Percentiles rank a stretch among this genome's conserved stretches.
phyloP scores from a whole-genome alignment of 2,797 vertebrate genomes.

The Sebastiscus albofasciatus region DNA sequence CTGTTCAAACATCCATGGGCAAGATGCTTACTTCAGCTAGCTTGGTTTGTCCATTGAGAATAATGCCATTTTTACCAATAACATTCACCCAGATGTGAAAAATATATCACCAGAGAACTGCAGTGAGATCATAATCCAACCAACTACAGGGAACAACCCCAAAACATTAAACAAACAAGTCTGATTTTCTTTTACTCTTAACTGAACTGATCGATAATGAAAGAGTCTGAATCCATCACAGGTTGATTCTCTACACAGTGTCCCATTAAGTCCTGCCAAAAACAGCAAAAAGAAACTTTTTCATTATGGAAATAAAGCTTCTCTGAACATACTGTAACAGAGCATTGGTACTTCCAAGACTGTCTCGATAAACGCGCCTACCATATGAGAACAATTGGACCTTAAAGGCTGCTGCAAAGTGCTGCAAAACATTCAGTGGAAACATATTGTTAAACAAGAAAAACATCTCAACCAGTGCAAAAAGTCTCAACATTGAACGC shows the following conservation, averaged over 20 bases:
- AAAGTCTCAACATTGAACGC: neutral
- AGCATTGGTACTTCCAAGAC: neutral
- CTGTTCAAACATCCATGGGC: neutral
- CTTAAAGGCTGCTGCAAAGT: no score
- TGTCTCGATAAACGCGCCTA: no score
- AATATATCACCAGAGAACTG: neutral
- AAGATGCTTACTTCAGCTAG: neutral
- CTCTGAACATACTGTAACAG: neutral
- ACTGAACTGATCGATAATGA: neutral
- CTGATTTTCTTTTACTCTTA: no score
- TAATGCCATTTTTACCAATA: neutral
- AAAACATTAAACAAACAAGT: neutral
- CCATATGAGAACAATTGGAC: no score
- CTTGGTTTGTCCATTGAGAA: neutral
- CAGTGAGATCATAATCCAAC: neutral
- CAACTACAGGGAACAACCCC: neutral
- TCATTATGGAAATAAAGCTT: neutral
- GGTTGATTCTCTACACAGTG: neutral
- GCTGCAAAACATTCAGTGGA: neutral
- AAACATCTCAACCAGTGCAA: neutral
- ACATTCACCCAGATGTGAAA: neutral
- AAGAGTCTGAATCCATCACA: neutral
- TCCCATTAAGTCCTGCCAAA: neutral
- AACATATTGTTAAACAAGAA: neutral
- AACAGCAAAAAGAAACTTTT: neutral